Conservation (phyloP, 1,140 invertebrate species). For the Anoplophora glabripennis region DNA sequence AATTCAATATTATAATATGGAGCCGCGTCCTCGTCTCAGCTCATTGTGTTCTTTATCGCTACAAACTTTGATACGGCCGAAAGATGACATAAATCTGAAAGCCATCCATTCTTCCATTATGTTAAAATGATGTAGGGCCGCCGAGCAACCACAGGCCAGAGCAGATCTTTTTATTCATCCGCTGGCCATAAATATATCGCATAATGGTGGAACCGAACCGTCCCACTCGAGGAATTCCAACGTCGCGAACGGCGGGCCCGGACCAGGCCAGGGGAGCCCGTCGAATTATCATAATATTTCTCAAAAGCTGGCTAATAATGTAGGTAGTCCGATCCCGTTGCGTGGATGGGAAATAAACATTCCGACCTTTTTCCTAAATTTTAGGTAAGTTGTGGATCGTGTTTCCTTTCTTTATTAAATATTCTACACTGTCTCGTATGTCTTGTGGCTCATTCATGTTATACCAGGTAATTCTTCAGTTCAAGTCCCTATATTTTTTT, state of each 20-base stretch:
- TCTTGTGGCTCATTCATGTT: too few relatives aligned
- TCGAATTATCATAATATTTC: conserved; percentile 13
- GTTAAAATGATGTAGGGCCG: conserved; percentile 45
- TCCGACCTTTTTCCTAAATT: too few relatives aligned
- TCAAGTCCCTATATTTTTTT: too few relatives aligned
- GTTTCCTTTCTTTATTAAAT: too few relatives aligned
- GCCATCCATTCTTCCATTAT: conserved; percentile 47
- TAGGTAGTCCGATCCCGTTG: too few relatives aligned
- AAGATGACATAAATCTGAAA: conserved; percentile 48
- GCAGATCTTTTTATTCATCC: conserved; percentile 40
- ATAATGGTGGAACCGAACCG: conserved; percentile 36
- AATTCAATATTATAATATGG: conserved; percentile 28
- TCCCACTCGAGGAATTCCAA: conserved; percentile 25
- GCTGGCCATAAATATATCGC: conserved; percentile 35
- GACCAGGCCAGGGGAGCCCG: not conserved
- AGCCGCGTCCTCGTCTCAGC: conserved; percentile 22
- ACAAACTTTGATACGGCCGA: conserved; percentile 44
- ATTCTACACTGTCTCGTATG: too few relatives aligned
- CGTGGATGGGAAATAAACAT: too few relatives aligned
- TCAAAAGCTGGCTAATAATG: not conserved
- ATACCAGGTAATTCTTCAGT: too few relatives aligned
- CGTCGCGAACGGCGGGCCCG: not conserved
- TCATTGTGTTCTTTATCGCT: conserved; percentile 38
- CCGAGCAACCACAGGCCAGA: conserved; percentile 28
- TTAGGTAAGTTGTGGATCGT: too few relatives aligned